A percentile compares a stretch with the other conserved stretches of the same genome.
phyloP scores from a whole-genome alignment of 2,888 invertebrate genomes.

The Drosophila atripex region DNA sequence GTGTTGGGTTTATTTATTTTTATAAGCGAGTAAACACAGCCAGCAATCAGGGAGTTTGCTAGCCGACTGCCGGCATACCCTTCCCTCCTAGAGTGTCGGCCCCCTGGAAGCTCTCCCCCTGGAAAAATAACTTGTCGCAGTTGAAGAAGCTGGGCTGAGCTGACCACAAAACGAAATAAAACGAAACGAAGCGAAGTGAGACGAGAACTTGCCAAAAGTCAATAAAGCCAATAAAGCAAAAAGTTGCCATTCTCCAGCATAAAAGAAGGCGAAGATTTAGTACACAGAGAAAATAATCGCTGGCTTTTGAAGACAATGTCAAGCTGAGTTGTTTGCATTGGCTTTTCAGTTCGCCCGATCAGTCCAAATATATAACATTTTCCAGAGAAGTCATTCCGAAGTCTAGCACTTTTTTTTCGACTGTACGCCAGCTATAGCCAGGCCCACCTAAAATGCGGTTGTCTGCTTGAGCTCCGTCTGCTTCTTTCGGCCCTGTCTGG shows the following conservation, averaged over 20 bases:
- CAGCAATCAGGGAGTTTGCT: constrained; percentile 27
- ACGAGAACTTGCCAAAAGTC: constrained; percentile 74
- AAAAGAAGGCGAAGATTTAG: constrained; percentile 7
- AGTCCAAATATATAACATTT: too few relatives aligned
- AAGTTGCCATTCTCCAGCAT: constrained; percentile 52
- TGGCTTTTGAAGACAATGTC: neutral
- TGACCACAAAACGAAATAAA: constrained; percentile 31
- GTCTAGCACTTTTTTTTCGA: neutral
- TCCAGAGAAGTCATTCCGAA: neutral
- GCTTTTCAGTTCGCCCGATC: too few relatives aligned
- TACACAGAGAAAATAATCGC: constrained; percentile 5
- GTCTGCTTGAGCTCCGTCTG: constrained; percentile 37
- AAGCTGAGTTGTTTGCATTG: neutral
- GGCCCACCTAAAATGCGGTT: constrained; percentile 45
- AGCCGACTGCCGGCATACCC: constrained; percentile 30
- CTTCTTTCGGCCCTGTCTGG: constrained; percentile 35
- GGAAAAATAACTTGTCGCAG: constrained; percentile 64
- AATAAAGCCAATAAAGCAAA: constrained; percentile 77
- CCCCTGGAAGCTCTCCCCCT: constrained; percentile 14
- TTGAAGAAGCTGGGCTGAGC: constrained; percentile 36
- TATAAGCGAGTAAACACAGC: constrained; percentile 69
- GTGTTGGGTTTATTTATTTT: constrained; percentile 71
- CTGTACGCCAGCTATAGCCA: constrained; percentile 17
- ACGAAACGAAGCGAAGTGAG: constrained; percentile 45
- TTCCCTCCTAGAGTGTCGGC: neutral